Conservation (phyloP, 2,113 vertebrate species). For the Cettia cetti region DNA sequence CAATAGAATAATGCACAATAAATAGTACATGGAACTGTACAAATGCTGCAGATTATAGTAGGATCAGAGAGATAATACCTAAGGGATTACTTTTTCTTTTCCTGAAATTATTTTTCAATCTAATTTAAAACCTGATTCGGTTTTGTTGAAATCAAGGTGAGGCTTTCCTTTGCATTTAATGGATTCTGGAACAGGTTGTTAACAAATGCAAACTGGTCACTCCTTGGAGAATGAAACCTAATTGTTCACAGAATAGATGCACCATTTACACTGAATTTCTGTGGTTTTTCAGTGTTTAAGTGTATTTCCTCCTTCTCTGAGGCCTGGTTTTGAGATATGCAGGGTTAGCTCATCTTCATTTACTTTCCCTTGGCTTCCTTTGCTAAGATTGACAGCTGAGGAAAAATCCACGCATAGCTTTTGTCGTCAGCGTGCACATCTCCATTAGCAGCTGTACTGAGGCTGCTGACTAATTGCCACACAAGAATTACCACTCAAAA, state of each 20-base stretch:
- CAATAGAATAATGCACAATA: conserved; percentile 22
- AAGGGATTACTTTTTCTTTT: conserved; percentile 30
- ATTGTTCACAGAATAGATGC: not conserved
- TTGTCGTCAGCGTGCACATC: not conserved
- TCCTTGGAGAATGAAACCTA: not conserved
- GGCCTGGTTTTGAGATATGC: not conserved
- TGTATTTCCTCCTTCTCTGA: not conserved
- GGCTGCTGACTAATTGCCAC: not conserved
- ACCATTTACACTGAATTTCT: not conserved
- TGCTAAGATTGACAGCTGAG: not conserved
- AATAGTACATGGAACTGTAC: conserved; percentile 7
- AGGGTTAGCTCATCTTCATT: not conserved
- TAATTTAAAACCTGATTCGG: conserved; percentile 1
- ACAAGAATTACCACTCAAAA: not conserved
- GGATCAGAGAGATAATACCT: conserved; percentile 22
- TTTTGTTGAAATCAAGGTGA: conserved; percentile 5
- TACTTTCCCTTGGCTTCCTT: not conserved
- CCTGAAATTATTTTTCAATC: conserved; percentile 31
- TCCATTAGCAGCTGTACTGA: not conserved
- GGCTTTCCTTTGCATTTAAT: not conserved
- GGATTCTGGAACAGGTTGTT: not conserved
- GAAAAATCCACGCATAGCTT: not conserved
- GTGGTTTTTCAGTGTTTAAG: not conserved
- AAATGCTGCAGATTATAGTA: conserved; percentile 27
- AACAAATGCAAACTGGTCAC: not conserved